Conservation (phyloP, 2,888 invertebrate genomes). For the Lysandra bellargus region DNA sequence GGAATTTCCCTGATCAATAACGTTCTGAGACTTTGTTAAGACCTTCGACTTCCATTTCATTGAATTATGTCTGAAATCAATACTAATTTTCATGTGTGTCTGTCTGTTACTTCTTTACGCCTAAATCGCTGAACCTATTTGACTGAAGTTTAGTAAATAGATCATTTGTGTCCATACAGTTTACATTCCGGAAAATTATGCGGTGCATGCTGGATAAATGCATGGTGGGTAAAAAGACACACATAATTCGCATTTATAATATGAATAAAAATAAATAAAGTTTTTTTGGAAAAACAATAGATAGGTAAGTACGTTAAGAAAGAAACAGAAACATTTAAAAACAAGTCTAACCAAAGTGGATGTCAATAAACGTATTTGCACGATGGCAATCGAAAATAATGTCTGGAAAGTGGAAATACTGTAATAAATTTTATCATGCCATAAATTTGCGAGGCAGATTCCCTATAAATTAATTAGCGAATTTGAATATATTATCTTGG, state of each 20-base stretch:
- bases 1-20: constrained; percentile 13
- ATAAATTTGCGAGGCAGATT: constrained; percentile 2
- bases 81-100: not conserved
- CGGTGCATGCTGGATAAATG: too few species aligned
- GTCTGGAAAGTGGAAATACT: not conserved
- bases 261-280: too few species aligned
- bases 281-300: too few species aligned
- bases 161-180: too few species aligned
- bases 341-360: not conserved
- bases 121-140: too few species aligned
- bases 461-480: not conserved
- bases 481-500: constrained; percentile 13
- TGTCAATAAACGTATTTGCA: not conserved
- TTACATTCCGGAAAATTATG: too few species aligned
- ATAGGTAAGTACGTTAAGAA: too few species aligned
- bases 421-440: constrained; percentile 9
- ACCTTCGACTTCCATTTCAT: not conserved
- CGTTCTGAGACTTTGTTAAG: not conserved
- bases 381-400: not conserved
- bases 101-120: not conserved
- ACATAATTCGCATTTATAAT: too few species aligned
- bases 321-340: too few species aligned
- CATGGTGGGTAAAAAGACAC: too few species aligned
- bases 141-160: too few species aligned
- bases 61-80: not conserved